Base-by-base conservation (phyloP, 2,797 vertebrate species). In the Malacoraja senta region DNA sequence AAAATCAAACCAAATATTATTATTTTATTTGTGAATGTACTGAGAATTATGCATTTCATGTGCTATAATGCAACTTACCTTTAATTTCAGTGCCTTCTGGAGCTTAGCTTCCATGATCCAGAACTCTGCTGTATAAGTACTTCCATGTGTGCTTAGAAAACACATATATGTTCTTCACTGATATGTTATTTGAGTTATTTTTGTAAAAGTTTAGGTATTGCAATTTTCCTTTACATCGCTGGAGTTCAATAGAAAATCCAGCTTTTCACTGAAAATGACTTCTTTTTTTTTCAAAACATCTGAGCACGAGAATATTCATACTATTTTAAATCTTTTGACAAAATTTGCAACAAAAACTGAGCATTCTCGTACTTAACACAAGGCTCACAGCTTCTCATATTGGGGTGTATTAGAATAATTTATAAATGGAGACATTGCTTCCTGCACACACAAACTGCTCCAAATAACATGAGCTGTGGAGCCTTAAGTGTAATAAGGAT, bases 161-260 rank as follows among this genome's bases (percentile, higher is more conserved):
- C 68, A 8, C 35, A 35, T 65, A n/a, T 88, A 35, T 6, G 32
- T 35, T 88, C 63, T 68, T 88, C n/a, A 68, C 15, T 88, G 26
- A 88, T 88, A 68, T 68, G 19, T 88, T 86, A 63, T 65, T 84
- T 81, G 19, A 21, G 17, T 44, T 68, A 88, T 35, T 88, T 88
- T 88, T 88, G 63, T 32, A 35, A 88, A 68, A 35, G 61, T 65
- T 68, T 88, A 68, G 63, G n/a, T n/a, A 24, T 19, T 17, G 61
- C n/a, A 65, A 19, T 68, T 88, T 35, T 88, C 7, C 61, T 3
- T 88, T 35, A 88, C 84, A 21, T 88, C n/a, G 35, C 15, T 68
- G 84, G n/a, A 68, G 12, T 68, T 88, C 32, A n/a, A 65, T 86
- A 65, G 61, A 21, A 65, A 88, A 88, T 68, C 1, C 17, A 68